phyloP scores from a whole-genome alignment of 92 coral and sea anemone species.

The Epizoanthus illoricatus region DNA sequence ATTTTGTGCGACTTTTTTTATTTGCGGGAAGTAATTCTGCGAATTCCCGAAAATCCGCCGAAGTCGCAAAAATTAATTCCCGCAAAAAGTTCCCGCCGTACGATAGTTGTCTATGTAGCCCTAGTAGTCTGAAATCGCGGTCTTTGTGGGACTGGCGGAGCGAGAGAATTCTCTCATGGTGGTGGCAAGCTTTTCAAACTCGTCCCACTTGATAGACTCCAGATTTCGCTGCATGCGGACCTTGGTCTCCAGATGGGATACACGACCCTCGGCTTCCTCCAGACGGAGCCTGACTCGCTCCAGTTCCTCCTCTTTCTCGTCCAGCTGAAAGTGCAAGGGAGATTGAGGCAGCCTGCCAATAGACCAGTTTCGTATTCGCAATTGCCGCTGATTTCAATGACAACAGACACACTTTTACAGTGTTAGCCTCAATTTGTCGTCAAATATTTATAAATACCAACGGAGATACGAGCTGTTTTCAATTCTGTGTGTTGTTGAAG shows the following conservation, averaged over 20 bases:
- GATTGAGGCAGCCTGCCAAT: not conserved
- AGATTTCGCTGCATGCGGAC: conserved; percentile 90
- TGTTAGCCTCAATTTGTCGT: too few species aligned
- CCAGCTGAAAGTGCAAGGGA: conserved; percentile 60
- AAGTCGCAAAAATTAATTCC: too few species aligned
- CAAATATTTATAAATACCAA: too few species aligned
- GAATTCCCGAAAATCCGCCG: too few species aligned
- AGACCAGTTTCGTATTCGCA: too few species aligned
- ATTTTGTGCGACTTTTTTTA: too few species aligned
- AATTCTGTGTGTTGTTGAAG: too few species aligned
- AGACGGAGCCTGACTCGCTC: conserved; percentile 69
- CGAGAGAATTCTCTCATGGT: conserved; percentile 93
- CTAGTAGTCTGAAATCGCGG: conserved; percentile 54
- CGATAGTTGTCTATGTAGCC: not conserved
- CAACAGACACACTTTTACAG: too few species aligned
- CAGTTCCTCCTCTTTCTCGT: conserved; percentile 85
- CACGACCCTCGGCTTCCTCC: conserved; percentile 82
- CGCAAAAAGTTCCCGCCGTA: not conserved
- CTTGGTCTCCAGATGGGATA: conserved; percentile 88
- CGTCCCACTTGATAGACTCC: conserved; percentile 98
- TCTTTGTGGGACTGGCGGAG: conserved; percentile 82
- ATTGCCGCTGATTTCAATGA: too few species aligned
- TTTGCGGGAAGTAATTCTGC: too few species aligned
- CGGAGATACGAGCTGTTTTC: too few species aligned
- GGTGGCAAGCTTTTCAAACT: conserved; percentile 91